Base-by-base conservation (phyloP, 2,797 vertebrate genomes). In the Enteromius afrohamiltoni region DNA sequence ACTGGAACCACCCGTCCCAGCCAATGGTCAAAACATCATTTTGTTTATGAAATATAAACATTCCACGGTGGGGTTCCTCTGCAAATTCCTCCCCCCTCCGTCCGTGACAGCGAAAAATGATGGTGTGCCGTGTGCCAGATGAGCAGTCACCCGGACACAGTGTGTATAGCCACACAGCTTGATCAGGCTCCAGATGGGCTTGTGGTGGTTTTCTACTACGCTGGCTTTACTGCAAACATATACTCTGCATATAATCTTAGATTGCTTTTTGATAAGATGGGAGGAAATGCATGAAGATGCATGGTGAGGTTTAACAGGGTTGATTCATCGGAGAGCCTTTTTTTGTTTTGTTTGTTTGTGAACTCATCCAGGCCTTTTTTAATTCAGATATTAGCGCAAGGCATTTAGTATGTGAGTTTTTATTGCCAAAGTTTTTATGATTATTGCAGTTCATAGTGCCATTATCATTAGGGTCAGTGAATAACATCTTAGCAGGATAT, bases 11-110 rank as follows among this genome's bases (percentile, higher is more conserved):
- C 94, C 95, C 95, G 95, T 95, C 94, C 93, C 95, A 95, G 96
- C 95, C 95, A 95, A 93, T 93, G 96, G 93, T 95, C 95, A 96
- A 96, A 96, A 97, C 96, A 97, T 97, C 93, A 95, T 96, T 97
- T 96, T 98, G 96, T 97, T 97, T 97, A 95, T 96, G 95, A 96
- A 97, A 97, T 95, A 96, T 96, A 97, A 96, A 96, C 96, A 96
- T 96, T 95, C 95, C 95, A 96, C 92, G 95, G 92, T 93, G 95
- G 94, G 95, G 93, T 94, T 95, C 93, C 92, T 94, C 90, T 91
- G 92, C 94, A 94, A 83, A 88, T 84, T 77, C 62, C 79, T 94
- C 93, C 85, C 70, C 64, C 64, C 82, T 85, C 65, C 92, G 92
- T 93, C 92, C 82, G 88, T 96, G 96, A 96, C 96, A 96, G 95